Evolutionary conservation across 1,140 invertebrate genomes (phyloP).

Genomic region (Cotesia vestalis): DNA sequence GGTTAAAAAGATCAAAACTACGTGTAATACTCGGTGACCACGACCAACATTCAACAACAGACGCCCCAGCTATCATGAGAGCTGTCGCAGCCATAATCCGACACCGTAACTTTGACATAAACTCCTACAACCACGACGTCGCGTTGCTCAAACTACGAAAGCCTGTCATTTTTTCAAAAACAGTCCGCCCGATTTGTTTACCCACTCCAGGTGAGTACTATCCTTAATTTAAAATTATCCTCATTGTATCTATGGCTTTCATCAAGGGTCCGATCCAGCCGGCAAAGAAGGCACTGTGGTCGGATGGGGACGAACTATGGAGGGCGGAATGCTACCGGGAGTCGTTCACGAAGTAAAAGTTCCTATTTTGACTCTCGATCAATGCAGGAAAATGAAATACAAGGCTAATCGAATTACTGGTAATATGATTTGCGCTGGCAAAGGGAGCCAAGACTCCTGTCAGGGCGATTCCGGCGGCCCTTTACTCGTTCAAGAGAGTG

Average conservation of each 20-base stretch:
- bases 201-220: slow-evolving; percentile 70
- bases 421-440: slow-evolving; percentile 83
- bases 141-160: slow-evolving; percentile 80
- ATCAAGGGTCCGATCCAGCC: slow-evolving; percentile 72
- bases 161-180: slow-evolving; percentile 80
- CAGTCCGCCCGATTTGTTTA: slow-evolving; percentile 82
- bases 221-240: not conserved
- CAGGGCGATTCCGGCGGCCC: slow-evolving; percentile 87
- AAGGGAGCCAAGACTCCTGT: slow-evolving; percentile 82
- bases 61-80: slow-evolving; percentile 79
- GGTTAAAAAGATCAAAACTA: slow-evolving; percentile 80
- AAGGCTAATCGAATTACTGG: slow-evolving; percentile 79
- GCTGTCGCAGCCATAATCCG: slow-evolving; percentile 80
- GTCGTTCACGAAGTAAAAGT: slow-evolving; percentile 85
- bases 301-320: slow-evolving; percentile 84
- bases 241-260: not conserved
- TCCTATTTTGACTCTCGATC: slow-evolving; percentile 79
- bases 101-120: slow-evolving; percentile 83
- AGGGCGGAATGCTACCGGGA: slow-evolving; percentile 81
- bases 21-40: slow-evolving; percentile 82
- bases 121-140: slow-evolving; percentile 88
- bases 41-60: slow-evolving; percentile 79
- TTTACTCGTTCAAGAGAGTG: slow-evolving; percentile 74
- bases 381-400: slow-evolving; percentile 85
- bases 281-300: slow-evolving; percentile 79